Percentiles rank a stretch among this genome's conserved stretches.
phyloP scores from a whole-genome alignment of 2,888 invertebrate species.

The Heliconius hortense region DNA sequence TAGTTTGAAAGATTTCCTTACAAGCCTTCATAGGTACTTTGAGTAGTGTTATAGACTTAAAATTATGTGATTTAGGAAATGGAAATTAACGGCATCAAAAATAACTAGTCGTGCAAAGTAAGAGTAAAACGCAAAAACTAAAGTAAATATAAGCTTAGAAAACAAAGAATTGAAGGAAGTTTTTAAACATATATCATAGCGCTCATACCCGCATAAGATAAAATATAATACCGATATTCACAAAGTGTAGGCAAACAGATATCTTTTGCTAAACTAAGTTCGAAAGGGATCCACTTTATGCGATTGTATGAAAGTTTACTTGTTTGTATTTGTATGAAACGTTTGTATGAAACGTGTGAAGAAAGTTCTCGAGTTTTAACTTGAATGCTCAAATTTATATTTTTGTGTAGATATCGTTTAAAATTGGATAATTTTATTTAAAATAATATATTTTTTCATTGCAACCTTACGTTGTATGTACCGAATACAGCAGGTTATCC shows the following conservation, averaged over 20 bases:
- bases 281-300: conserved; percentile 13
- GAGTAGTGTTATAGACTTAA: no score
- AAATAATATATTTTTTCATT: no score
- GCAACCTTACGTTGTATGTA: no score
- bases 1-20: no score
- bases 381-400: not conserved
- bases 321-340: conserved; percentile 20
- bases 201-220: conserved; percentile 30
- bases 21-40: no score
- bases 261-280: conserved; percentile 28
- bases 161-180: not conserved
- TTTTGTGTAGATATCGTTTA: not conserved
- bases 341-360: not conserved
- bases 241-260: conserved; percentile 23
- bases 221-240: conserved; percentile 15
- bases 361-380: not conserved
- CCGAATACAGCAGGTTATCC: no score
- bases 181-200: conserved; percentile 15
- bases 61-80: no score
- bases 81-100: no score
- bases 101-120: no score
- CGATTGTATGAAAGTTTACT: conserved; percentile 19
- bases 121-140: no score
- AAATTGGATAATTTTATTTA: not conserved
- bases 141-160: not conserved